Evolutionary conservation across 1,140 invertebrate species (phyloP).

Genomic region (Eubasilissa regina): DNA sequence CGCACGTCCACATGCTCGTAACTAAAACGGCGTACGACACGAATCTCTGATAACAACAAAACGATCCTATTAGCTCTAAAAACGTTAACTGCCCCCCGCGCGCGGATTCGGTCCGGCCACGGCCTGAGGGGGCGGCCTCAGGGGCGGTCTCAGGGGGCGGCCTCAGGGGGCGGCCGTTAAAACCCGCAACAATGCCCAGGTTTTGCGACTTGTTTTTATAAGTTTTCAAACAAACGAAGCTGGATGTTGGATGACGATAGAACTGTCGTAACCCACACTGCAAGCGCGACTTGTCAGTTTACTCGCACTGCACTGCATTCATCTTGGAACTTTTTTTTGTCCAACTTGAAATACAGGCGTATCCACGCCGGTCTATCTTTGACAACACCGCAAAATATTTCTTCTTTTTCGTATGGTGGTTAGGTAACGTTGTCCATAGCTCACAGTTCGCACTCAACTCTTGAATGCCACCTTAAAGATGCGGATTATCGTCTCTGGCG

Average conservation of each 20-base stretch:
- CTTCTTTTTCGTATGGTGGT: no score
- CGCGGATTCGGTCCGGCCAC: not conserved
- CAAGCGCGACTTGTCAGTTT: not conserved
- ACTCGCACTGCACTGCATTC: not conserved
- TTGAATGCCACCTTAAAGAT: no score
- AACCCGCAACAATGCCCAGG: not conserved
- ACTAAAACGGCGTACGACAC: conserved; percentile 26
- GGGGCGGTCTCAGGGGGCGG: not conserved
- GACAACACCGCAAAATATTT: no score
- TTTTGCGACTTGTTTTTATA: conserved; percentile 7
- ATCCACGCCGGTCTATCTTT: no score
- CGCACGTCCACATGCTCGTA: conserved; percentile 18
- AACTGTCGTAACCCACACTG: not conserved
- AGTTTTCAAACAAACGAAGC: no score
- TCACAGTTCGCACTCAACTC: no score
- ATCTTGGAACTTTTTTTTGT: no score
- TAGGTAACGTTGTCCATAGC: no score
- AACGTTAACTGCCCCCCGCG: conserved; percentile 8
- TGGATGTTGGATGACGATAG: no score
- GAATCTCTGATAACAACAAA: conserved; percentile 24
- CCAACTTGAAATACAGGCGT: no score
- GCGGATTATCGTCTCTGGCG: no score
- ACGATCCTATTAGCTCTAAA: conserved; percentile 4
- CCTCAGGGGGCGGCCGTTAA: not conserved
- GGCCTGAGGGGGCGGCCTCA: not conserved